Base-by-base conservation (phyloP, 2,797 vertebrate species). In the Naso thynnoides region DNA sequence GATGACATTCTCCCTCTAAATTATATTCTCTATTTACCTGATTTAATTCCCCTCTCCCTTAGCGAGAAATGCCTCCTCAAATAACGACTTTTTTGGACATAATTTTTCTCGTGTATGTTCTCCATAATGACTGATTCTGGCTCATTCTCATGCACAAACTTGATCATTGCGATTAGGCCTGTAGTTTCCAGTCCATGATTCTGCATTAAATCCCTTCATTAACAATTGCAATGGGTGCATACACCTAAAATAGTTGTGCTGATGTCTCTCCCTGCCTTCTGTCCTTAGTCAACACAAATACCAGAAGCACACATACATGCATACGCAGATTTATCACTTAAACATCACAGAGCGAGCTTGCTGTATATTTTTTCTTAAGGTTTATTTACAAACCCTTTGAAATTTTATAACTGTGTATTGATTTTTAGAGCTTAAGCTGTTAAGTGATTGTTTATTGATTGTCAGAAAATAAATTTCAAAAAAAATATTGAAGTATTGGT, bases 21-120 rank as follows among this genome's bases (percentile, higher is more conserved):
- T 81, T n/a, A 24, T 69, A 54, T 73, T 84, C 59, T 71, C 19
- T 79, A 36, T 88, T 86, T 78, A 75, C 61, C 57, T 81, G 49
- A 71, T 78, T 70, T 48, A 15, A 75, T 81, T 68, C 49, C n/a
- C n/a, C 52, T 26, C 42, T 76, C 52, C 44, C 56, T 64, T 45
- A 33, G 23, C 44, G 21, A 4, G 48, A 78, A 3, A 8, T 53
- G 18, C n/a, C 42, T 63, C 24, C 29, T 79, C 58, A 74, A 76
- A 48, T 71, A 49, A 42, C 71, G 13, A 8, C 16, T 63, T 14
- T n/a, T 55, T 27, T 39, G 29, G 29, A 56, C 18, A 33, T 54
- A 63, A 15, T 50, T 45, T 67, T 59, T 36, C 21, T 21, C 49
- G 27, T 60, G 23, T 41, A 59, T 55, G 45, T 68, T 56, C 18